Evolutionary conservation across 2,888 invertebrate species (phyloP).

Genomic region (Gymnosoma rotundatum): DNA sequence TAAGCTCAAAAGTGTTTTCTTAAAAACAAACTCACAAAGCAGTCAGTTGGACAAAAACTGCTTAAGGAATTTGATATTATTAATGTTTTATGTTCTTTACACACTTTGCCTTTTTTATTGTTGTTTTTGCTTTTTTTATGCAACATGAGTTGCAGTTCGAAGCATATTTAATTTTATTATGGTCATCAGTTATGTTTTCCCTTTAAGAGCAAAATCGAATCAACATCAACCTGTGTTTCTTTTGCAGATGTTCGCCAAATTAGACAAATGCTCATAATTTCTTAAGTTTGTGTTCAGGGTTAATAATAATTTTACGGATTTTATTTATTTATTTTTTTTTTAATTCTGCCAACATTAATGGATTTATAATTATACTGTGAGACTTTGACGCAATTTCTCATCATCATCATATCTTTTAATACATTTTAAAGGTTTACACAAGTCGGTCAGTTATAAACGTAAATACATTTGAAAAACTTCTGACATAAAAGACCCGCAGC

Average conservation of each 20-base stretch:
- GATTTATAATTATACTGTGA: slow-evolving; percentile 69
- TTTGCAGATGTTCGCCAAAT: slow-evolving; percentile 59
- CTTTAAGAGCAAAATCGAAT: neutral
- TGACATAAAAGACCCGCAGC: slow-evolving; percentile 38
- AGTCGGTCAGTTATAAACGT: neutral
- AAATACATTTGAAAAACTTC: neutral
- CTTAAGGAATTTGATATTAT: slow-evolving; percentile 57
- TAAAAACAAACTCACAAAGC: slow-evolving; percentile 11
- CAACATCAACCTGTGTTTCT: slow-evolving; percentile 20
- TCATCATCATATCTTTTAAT: slow-evolving; percentile 50
- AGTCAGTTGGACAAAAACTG: neutral
- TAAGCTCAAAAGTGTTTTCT: slow-evolving; percentile 23
- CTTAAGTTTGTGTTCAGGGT: slow-evolving; percentile 21
- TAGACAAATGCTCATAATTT: slow-evolving; percentile 50
- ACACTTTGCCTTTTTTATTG: neutral
- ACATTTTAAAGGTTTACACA: slow-evolving; percentile 19
- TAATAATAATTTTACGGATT: slow-evolving; percentile 48
- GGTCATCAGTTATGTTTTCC: slow-evolving; percentile 32
- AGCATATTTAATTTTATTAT: slow-evolving; percentile 43
- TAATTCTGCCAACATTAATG: slow-evolving; percentile 50
- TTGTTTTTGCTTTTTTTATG: slow-evolving; percentile 18
- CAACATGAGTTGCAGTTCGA: slow-evolving; percentile 49
- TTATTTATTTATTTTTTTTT: slow-evolving; percentile 9
- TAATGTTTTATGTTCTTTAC: slow-evolving; percentile 42
- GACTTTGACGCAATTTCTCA: slow-evolving; percentile 53